A percentile compares a stretch with the other conserved stretches of the same genome.
phyloP scores from a whole-genome alignment of 2,113 vertebrate genomes.

The Sapayoa aenigma region DNA sequence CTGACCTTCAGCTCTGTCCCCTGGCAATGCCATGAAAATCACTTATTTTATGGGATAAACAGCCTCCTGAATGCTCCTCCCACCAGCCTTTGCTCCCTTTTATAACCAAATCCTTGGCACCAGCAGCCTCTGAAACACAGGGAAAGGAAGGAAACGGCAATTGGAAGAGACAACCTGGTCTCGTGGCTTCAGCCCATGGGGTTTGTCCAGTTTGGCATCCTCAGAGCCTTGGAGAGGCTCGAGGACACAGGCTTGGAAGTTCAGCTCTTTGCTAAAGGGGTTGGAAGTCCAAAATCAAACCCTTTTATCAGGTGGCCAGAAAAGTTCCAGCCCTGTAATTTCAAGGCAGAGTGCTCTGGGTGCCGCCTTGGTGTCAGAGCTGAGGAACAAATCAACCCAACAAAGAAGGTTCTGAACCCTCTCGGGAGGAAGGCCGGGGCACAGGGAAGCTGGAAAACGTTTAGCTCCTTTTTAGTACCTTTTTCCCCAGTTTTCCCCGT shows the following conservation, averaged over 20 bases:
- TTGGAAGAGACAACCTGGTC: neutral
- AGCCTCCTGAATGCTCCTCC: neutral
- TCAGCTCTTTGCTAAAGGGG: neutral
- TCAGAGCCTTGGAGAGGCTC: neutral
- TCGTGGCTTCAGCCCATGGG: neutral
- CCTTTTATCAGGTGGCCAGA: neutral
- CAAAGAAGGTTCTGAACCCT: neutral
- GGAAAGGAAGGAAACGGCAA: neutral
- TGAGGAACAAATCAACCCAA: neutral
- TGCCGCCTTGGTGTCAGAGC: neutral
- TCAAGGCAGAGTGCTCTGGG: neutral
- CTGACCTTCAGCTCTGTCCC: neutral
- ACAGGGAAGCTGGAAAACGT: neutral
- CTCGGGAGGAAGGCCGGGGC: neutral
- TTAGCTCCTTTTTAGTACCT: neutral
- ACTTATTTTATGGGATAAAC: neutral
- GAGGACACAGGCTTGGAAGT: neutral
- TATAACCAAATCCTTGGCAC: neutral
- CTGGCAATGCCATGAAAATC: neutral
- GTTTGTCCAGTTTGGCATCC: neutral
- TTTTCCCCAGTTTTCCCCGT: neutral
- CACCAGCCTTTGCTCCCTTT: neutral
- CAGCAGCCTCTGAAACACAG: rapidly evolving
- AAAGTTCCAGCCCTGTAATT: neutral
- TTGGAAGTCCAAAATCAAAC: neutral